Evolutionary conservation across 2,113 vertebrate genomes (phyloP).

Genomic region (Ctenodactylus gundi): DNA sequence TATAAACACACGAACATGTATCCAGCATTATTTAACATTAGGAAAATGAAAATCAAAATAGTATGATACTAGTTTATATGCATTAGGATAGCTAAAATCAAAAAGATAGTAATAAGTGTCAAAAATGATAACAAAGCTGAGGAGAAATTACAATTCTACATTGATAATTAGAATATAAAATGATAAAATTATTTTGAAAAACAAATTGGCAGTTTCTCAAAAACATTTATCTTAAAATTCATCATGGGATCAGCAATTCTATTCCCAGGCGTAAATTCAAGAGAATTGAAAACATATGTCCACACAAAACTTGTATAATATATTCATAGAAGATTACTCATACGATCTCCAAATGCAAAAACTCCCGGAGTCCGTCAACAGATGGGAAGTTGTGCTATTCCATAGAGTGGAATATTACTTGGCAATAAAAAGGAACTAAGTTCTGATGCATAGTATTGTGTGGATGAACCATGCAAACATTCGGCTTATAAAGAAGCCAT

Average conservation of each 20-base stretch:
- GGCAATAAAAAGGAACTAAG: conserved; percentile 23
- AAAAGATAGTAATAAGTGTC: conserved; percentile 20
- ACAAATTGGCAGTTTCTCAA: conserved; percentile 53
- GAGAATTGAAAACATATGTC: conserved; percentile 38
- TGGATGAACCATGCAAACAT: background rate
- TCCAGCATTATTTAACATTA: background rate
- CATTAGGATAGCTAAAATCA: background rate
- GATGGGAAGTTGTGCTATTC: background rate
- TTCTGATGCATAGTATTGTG: background rate
- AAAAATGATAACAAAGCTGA: background rate
- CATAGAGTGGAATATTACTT: background rate
- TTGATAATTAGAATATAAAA: conserved; percentile 50
- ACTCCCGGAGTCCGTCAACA: background rate
- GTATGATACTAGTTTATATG: background rate
- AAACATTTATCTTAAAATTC: conserved; percentile 36
- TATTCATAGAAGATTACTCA: background rate
- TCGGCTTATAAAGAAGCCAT: no score
- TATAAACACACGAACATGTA: background rate
- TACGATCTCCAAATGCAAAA: background rate
- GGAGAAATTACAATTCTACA: background rate
- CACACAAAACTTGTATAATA: background rate
- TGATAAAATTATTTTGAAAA: background rate
- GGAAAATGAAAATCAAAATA: conserved; percentile 36
- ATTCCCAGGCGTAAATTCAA: background rate
- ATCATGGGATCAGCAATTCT: background rate